Evolutionary conservation across 2,888 invertebrate genomes (phyloP).

Genomic region (Caenorhabditis doughertyi): DNA sequence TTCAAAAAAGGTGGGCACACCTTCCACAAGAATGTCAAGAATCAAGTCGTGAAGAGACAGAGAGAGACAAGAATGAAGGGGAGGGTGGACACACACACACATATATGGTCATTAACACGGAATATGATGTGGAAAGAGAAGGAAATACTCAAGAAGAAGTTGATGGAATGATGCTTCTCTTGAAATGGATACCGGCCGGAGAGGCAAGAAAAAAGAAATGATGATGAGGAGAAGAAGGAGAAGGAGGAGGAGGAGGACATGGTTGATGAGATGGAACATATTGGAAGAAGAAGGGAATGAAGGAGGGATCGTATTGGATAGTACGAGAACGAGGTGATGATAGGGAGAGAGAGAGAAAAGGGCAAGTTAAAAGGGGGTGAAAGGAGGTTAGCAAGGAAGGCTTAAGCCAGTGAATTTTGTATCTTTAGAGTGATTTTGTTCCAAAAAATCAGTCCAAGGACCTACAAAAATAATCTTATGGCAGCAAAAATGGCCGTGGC

Average conservation of each 20-base stretch:
- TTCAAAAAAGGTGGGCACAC: no score
- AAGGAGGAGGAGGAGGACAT: slow-evolving; percentile 8
- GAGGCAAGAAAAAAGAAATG: slow-evolving; percentile 9
- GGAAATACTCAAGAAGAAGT: slow-evolving; percentile 21
- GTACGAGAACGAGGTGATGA: slow-evolving; percentile 23
- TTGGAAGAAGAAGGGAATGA: neutral
- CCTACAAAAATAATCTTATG: no score
- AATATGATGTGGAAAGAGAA: slow-evolving; percentile 3
- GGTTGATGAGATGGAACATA: slow-evolving; percentile 32
- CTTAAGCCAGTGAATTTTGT: no score
- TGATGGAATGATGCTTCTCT: neutral
- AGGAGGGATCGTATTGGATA: slow-evolving; percentile 29
- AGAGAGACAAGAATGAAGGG: neutral
- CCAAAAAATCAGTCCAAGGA: no score
- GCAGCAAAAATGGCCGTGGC: no score
- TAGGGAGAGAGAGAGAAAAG: slow-evolving; percentile 32
- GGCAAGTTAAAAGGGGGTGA: neutral
- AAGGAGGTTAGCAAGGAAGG: neutral
- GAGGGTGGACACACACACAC: neutral
- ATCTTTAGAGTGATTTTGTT: no score
- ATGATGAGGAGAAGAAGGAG: neutral
- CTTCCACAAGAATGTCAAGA: no score
- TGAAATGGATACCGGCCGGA: slow-evolving; percentile 10
- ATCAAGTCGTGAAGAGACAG: no score
- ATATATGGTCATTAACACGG: slow-evolving; percentile 40